Base-by-base conservation (phyloP, 2,888 invertebrate genomes). In the Hirtodrosophila duncani region DNA sequence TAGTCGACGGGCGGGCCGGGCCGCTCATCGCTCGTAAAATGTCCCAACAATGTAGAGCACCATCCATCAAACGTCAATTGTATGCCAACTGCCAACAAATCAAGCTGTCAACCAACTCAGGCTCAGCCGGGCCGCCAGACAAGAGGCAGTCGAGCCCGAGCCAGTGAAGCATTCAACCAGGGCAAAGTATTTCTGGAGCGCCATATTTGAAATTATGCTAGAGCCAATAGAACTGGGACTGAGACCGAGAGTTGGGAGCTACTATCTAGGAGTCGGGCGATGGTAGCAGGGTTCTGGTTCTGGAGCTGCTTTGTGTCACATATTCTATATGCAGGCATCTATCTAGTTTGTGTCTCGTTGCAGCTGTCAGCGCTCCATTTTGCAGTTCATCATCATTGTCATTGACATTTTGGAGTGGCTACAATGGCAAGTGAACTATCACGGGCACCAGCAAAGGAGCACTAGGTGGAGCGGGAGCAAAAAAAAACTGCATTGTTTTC, bases 371-470 rank as follows among this genome's bases (percentile, higher is more conserved):
- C 63, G 80, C 70, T 69, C 78, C 67, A 80, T 77, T 77, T 77
- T 80, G 69, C 80, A 72, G 78, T 80, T 77, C 80, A 80, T 77
- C 80, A 77, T 80, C 80, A 79, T 75, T 77, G 72, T 75, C 75
- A 79, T 68, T 79, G 77, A 70, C 72, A 67, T 70, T 72, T 72
- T 78, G 53, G 72, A 72, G 72, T 72, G 79, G 72, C 75, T 74
- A 78, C 72, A 72, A 78, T 78, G 56, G 79, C 79, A 67, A 74
- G 52, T 62, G 58, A 43, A 21, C 63, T 48, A 55, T 24, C 41
- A 27, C 29, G 20, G n/a, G 9, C 7, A 21, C 23, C 36, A 26
- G 33, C 17, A 39, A 31, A 21, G 56, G n/a, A 27, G 17, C 30
- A 41, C 11, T 37, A 17, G 21, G 34, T 13, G 33, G 27, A 48